Evolutionary conservation across 2,888 invertebrate species (phyloP).

Genomic region (Fragum whitleyi): DNA sequence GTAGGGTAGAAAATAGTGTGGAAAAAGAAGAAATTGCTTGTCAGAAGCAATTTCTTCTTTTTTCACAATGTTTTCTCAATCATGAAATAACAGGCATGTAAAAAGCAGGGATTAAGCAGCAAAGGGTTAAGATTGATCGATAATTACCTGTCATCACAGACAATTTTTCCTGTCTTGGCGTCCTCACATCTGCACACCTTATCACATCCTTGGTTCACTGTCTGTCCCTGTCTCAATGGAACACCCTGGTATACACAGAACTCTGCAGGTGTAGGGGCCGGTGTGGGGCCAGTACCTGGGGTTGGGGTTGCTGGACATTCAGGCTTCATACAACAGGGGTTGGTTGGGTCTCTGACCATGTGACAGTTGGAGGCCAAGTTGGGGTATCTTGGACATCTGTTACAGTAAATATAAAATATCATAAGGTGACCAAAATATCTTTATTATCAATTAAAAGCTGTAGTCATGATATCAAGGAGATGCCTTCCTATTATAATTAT

Average conservation of each 20-base stretch:
- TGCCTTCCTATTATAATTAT: too few species aligned
- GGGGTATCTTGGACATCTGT: conserved; percentile 71
- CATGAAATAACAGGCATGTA: too few species aligned
- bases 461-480: too few species aligned
- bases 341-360: conserved; percentile 63
- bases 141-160: conserved; percentile 71
- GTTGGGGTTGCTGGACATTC: conserved; percentile 61
- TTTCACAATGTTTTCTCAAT: too few species aligned
- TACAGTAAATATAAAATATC: not conserved
- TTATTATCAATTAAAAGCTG: too few species aligned
- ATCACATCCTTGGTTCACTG: conserved; percentile 72
- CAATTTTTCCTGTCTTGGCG: conserved; percentile 69
- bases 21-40: too few species aligned
- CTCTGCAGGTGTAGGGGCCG: conserved; percentile 61
- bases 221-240: conserved; percentile 70
- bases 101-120: too few species aligned
- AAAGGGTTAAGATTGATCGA: not conserved
- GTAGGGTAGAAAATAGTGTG: too few species aligned
- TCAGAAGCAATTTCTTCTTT: too few species aligned
- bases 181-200: conserved; percentile 74
- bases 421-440: too few species aligned
- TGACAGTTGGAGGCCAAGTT: conserved; percentile 66
- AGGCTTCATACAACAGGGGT: conserved; percentile 73
- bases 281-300: conserved; percentile 35
- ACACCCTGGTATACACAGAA: conserved; percentile 76